Evolutionary conservation across 2,797 vertebrate species (phyloP), one percentile per base, ranked within the genome.

Genomic region (Astyanax mexicanus): DNA sequence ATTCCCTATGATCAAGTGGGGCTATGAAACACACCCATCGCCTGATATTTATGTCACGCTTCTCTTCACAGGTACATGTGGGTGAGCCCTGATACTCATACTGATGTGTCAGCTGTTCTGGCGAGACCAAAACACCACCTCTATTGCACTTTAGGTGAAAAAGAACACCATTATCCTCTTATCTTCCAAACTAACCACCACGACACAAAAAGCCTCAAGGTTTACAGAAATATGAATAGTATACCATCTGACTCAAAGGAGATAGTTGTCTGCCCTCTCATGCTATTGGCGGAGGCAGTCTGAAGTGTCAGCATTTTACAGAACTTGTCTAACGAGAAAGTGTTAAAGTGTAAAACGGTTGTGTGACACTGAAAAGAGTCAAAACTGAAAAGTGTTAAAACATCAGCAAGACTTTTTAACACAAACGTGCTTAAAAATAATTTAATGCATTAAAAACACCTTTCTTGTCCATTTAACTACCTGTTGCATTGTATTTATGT

Each of bases 51-150:
- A 7, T 47, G 37, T 65, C 8, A 44, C 3, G n/a, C 12, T n/a
- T 68, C 54, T 44, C n/a, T 35, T 60, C 10, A 4, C 37, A 37
- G 70, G 68, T 51, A 27, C 75, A 55, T 73, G 51, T 58, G 75
- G 69, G 67, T 60, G 67, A 23, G 79, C 87, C 83, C 88, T 83
- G 81, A 90, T 86, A 69, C 68, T 35, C 69, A 82, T 80, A 87
- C 84, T 78, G 27, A 61, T 76, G 79, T 75, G 80, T 89, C 85
- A 87, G 86, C 82, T 86, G 81, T 85, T 90, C 80, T 82, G 52
- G 73, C 21, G 51, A 32, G 10, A 35, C 44, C 21, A 25, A 21
- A 21, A 77, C 68, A 57, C 25, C 32, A 69, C 29, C 5, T 17
- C 12, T 19, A 35, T 9, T 66, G 68, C 37, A 70, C 35, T 62